Evolutionary conservation across 2,888 invertebrate genomes (phyloP), one percentile per base, ranked within the genome.

Genomic region (Coleophora flavipennella): DNA sequence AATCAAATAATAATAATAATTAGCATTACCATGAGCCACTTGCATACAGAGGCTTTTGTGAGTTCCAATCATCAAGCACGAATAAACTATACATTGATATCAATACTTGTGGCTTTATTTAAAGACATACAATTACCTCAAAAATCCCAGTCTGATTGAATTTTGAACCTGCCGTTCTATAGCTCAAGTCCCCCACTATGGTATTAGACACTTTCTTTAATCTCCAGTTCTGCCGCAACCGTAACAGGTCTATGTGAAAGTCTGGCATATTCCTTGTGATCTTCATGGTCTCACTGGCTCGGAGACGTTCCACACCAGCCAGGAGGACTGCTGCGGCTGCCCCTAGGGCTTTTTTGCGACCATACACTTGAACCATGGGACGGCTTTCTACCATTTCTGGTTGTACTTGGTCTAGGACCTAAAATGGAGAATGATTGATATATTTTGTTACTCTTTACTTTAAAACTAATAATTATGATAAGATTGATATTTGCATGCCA

Each of bases 131-230:
- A 11, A 20, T 37, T 54, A 97, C 97, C 86, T 97, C 97, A 86
- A 97, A 97, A 57, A 95, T 93, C 2, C 97, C 97, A 43, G 94
- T 93, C 79, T 97, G 96, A 44, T 91, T 91, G 67, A 94, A 97
- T 65, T 96, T 94, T 0, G 97, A 97, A 1, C 97, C 97, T 46
- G 97, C 97, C 61, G 97, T 96, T 45, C 96, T 88, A 65, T 97
- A 98, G 68, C 97, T 97, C 6, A 98, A 87, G 77, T 98, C 98
- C 0, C 98, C 98, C 38, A 98, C 92, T 41, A 98, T 98, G 0
- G 94, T 92, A 66, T 95, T 96, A 0, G 96, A 95, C 0, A 96
- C 95, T 84, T 97, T 97, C 66, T 97, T 96, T n/a, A 98, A 75
- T 35, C 97, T 86, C 97, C 97, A 98, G 63, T 95, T 96, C 63